Conservation (phyloP, 2,797 vertebrate species). For the Enteromius unitaeniatus region DNA sequence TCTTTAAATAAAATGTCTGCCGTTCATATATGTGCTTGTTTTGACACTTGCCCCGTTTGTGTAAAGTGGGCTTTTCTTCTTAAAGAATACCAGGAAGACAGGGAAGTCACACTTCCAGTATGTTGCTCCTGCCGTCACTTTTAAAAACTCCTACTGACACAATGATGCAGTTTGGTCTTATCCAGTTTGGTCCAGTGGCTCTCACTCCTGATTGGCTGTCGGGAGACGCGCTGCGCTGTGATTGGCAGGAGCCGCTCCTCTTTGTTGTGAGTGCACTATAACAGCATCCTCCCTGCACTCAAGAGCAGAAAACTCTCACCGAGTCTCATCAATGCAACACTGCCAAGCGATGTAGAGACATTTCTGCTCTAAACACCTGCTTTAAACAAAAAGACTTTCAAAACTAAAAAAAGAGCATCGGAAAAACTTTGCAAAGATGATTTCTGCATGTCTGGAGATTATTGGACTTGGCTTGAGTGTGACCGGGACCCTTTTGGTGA, state of each 20-base stretch:
- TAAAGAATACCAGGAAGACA: constrained; percentile 55
- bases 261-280: constrained; percentile 41
- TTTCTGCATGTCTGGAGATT: constrained; percentile 84
- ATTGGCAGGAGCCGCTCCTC: constrained; percentile 62
- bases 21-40: neutral
- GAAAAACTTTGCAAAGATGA: constrained; percentile 66
- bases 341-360: neutral
- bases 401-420: neutral
- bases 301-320: neutral
- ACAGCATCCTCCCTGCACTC: constrained; percentile 14
- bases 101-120: constrained; percentile 34
- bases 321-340: constrained; percentile 39
- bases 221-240: constrained; percentile 10
- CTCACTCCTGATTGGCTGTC: constrained; percentile 52
- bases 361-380: neutral
- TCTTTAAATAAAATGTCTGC: too few species aligned
- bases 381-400: neutral
- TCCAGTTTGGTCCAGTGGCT: constrained; percentile 37
- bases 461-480: constrained; percentile 84
- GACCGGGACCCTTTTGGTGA: constrained; percentile 86
- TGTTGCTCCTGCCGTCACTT: constrained; percentile 10
- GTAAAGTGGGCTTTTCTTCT: constrained; percentile 28
- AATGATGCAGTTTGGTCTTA: constrained; percentile 10
- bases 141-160: neutral
- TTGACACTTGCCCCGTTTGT: neutral